phyloP scores from a whole-genome alignment of 2,888 invertebrate species.

The Crepidodera aurea region DNA sequence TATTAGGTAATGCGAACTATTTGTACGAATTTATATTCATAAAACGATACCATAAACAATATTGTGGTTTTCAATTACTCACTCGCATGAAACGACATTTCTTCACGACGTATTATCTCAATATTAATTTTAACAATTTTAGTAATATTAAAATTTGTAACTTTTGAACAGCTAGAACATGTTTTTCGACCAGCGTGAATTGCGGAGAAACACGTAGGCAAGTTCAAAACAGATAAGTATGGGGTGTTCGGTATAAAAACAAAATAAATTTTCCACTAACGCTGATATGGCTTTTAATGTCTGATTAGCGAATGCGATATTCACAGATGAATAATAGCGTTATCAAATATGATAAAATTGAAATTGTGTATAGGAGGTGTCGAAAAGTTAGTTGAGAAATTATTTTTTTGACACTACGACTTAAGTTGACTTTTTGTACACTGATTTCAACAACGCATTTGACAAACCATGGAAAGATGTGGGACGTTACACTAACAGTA shows the following conservation, averaged over 20 bases:
- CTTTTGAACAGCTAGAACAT: slow-evolving; percentile 1
- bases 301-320: slow-evolving; percentile 9
- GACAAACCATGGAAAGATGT: too few species aligned
- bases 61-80: too few species aligned
- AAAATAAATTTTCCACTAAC: slow-evolving; percentile 10
- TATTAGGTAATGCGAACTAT: too few species aligned
- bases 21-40: too few species aligned
- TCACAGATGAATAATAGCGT: slow-evolving; percentile 13
- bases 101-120: too few species aligned
- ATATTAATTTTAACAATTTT: too few species aligned
- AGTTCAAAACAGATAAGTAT: slow-evolving; percentile 10
- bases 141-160: not conserved
- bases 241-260: slow-evolving; percentile 2
- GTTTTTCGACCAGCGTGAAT: not conserved
- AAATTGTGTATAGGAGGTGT: not conserved
- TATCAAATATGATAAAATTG: slow-evolving; percentile 7
- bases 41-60: too few species aligned
- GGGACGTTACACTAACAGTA: too few species aligned
- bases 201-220: slow-evolving; percentile 18
- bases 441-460: too few species aligned
- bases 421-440: too few species aligned
- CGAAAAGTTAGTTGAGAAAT: not conserved
- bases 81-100: too few species aligned
- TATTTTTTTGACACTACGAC: too few species aligned
- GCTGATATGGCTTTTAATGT: slow-evolving; percentile 9